Evolutionary conservation across 92 coral and sea anemone genomes (phyloP).

Genomic region (Zoanthus sansibaricus): DNA sequence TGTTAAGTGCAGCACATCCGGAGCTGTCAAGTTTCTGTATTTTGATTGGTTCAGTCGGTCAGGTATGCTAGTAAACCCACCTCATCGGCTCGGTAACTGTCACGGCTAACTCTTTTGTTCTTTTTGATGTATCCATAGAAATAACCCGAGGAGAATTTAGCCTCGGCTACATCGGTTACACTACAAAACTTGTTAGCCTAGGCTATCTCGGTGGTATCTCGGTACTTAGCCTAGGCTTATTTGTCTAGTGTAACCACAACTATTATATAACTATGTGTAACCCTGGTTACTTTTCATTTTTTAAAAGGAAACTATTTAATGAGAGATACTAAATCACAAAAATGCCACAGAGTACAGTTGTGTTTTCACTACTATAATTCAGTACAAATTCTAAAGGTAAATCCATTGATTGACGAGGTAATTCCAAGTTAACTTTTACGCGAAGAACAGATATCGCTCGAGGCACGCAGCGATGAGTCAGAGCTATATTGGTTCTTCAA

Average conservation of each 20-base stretch:
- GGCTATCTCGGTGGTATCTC: slow-evolving; percentile 52
- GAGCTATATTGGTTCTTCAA: too few species aligned
- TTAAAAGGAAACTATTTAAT: too few species aligned
- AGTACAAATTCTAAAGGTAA: background rate
- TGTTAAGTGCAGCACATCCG: slow-evolving; percentile 42
- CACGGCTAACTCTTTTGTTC: slow-evolving; percentile 49
- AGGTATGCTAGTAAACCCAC: slow-evolving; percentile 42
- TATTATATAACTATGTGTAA: too few species aligned
- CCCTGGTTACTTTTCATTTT: too few species aligned
- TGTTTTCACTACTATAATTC: too few species aligned
- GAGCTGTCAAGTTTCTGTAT: slow-evolving; percentile 42
- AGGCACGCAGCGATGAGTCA: too few species aligned
- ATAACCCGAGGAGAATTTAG: slow-evolving; percentile 55
- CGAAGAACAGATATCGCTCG: too few species aligned
- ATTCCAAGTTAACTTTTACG: too few species aligned
- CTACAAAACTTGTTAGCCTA: slow-evolving; percentile 57
- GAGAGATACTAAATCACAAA: too few species aligned
- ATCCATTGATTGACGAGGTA: too few species aligned
- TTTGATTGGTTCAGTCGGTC: slow-evolving; percentile 44
- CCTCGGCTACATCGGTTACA: slow-evolving; percentile 66
- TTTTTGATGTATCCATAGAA: too few species aligned
- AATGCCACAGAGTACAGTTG: too few species aligned
- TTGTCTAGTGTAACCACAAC: slow-evolving; percentile 67
- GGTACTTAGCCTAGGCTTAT: slow-evolving; percentile 57
- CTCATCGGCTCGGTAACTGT: slow-evolving; percentile 43